phyloP scores from a whole-genome alignment of 2,888 invertebrate species.

The Girardia tigrina region DNA sequence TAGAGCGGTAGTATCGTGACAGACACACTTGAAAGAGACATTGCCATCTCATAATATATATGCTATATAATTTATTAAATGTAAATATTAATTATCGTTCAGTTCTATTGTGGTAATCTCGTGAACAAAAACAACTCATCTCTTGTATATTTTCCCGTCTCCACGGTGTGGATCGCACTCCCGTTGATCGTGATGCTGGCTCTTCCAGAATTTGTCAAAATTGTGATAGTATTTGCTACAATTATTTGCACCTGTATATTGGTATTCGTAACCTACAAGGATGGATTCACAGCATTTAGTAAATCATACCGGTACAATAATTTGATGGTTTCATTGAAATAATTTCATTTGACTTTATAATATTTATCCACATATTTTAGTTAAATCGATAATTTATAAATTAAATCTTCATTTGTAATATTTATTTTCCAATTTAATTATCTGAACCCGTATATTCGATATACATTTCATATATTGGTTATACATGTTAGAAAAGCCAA shows the following conservation, averaged over 20 bases:
- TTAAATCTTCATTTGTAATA: too few species aligned
- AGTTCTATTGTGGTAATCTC: too few species aligned
- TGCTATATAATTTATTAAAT: too few species aligned
- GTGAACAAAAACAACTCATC: too few species aligned
- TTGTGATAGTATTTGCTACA: not conserved
- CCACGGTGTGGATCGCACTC: not conserved
- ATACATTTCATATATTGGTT: too few species aligned
- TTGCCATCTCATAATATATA: too few species aligned
- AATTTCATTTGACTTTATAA: not conserved
- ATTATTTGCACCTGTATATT: not conserved
- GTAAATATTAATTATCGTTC: too few species aligned
- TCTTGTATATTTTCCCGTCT: not conserved
- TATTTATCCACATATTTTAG: not conserved
- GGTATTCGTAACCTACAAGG: not conserved
- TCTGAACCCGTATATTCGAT: too few species aligned
- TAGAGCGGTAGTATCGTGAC: too few species aligned
- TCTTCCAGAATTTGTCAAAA: not conserved
- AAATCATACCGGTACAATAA: not conserved
- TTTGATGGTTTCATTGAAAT: not conserved
- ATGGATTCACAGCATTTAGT: not conserved
- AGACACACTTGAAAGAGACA: too few species aligned
- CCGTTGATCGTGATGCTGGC: conserved; percentile 12
- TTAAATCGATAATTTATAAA: not conserved
- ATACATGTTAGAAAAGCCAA: too few species aligned
- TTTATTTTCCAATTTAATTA: too few species aligned